Evolutionary conservation across 2,888 invertebrate genomes (phyloP).

Genomic region (Heliconius charithonia): DNA sequence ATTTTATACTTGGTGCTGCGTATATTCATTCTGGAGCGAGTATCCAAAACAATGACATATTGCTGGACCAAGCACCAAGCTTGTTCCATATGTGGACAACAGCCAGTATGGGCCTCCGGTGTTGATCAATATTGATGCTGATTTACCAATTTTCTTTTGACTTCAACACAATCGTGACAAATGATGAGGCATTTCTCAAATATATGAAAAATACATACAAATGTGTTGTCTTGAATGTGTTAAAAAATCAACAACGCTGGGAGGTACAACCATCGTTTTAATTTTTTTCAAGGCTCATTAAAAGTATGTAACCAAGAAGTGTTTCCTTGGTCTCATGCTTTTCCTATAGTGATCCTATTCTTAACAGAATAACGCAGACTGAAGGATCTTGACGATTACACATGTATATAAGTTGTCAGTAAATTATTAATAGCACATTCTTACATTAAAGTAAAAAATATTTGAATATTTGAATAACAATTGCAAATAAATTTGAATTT

Average conservation of each 20-base stretch:
- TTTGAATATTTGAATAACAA: too few relatives aligned
- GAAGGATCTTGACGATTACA: background rate
- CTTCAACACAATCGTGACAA: slow-evolving; percentile 49
- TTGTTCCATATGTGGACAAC: slow-evolving; percentile 47
- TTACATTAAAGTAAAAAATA: background rate
- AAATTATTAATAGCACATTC: background rate
- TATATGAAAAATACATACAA: slow-evolving; percentile 51
- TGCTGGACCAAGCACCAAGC: slow-evolving; percentile 44
- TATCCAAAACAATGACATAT: slow-evolving; percentile 33
- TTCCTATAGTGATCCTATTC: too few relatives aligned
- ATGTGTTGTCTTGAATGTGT: slow-evolving; percentile 50
- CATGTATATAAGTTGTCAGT: background rate
- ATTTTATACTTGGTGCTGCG: slow-evolving; percentile 48
- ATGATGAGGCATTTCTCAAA: slow-evolving; percentile 46
- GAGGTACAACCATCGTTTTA: too few relatives aligned
- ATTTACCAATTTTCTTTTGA: slow-evolving; percentile 49
- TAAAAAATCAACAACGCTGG: background rate
- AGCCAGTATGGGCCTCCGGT: slow-evolving; percentile 36
- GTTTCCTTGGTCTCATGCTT: too few relatives aligned
- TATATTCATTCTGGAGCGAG: slow-evolving; percentile 50
- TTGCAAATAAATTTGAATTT: background rate
- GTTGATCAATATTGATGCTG: slow-evolving; percentile 39
- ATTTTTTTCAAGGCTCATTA: background rate
- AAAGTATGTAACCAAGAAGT: too few relatives aligned
- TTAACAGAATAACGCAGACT: too few relatives aligned